Percentiles rank a stretch among this genome's conserved stretches.
These are phyloP conservation scores for Leptura quadrifasciata DNA, from an alignment of 2,888 invertebrate genomes.

Conservation along the genomic window DNA sequence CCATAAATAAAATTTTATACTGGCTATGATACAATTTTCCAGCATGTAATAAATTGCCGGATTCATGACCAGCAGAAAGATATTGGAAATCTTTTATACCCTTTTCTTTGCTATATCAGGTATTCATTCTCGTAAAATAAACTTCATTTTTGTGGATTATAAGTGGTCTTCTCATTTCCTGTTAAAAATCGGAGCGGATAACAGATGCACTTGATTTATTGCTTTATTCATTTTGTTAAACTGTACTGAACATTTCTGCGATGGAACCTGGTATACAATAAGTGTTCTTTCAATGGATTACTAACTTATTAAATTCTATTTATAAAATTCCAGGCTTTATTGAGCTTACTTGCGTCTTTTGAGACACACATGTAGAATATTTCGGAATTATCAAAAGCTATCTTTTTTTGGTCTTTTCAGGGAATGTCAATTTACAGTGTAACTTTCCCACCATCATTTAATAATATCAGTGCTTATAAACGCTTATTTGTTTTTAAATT, in stretches of 20 bases:
- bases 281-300: no score
- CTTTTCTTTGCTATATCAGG: constrained; percentile 20
- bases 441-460: no score
- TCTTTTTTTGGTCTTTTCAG: no score
- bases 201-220: constrained; percentile 32
- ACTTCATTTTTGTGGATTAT: constrained; percentile 22
- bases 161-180: constrained; percentile 5
- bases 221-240: neutral
- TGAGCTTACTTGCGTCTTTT: no score
- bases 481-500: no score
- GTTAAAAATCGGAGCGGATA: constrained; percentile 19
- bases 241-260: neutral
- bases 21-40: constrained; percentile 21
- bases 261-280: neutral
- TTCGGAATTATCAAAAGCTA: no score
- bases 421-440: no score
- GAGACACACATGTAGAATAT: no score
- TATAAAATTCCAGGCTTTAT: no score
- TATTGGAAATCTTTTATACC: constrained; percentile 34
- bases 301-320: no score
- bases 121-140: constrained; percentile 34
- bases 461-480: no score
- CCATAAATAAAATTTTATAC: constrained; percentile 30
- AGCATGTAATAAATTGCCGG: constrained; percentile 30
- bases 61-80: constrained; percentile 16